Percentiles rank a stretch among this genome's conserved stretches.
Evolutionary conservation across 2,888 invertebrate species (phyloP).

Genomic region (Ceramica pisi): DNA sequence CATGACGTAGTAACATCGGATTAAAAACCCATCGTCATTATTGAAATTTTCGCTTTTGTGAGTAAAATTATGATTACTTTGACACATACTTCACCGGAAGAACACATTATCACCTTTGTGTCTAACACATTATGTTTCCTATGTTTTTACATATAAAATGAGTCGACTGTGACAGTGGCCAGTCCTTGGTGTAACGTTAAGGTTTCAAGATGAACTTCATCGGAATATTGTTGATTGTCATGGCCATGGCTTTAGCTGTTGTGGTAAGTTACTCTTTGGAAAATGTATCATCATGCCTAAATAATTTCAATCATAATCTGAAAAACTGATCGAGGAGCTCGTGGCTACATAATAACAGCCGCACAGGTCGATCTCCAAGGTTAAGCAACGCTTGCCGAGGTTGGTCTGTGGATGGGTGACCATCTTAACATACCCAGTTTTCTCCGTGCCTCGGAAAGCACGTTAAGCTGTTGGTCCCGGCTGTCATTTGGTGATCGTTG

Average conservation of each 20-base stretch:
- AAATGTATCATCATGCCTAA: no score
- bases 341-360: no score
- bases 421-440: no score
- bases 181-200: conserved; percentile 12
- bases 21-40: conserved; percentile 29
- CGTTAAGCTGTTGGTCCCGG: no score
- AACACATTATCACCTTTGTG: conserved; percentile 28
- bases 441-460: no score
- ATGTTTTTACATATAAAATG: conserved; percentile 33
- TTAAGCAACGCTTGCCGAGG: no score
- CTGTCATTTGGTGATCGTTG: no score
- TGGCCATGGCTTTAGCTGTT: conserved; percentile 30
- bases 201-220: conserved; percentile 46
- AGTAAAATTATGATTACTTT: conserved; percentile 17
- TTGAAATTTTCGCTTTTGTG: conserved; percentile 6
- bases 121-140: neutral
- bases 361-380: no score
- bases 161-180: neutral
- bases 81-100: conserved; percentile 43
- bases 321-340: no score
- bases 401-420: no score
- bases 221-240: conserved; percentile 34
- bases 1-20: neutral
- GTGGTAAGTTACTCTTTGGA: conserved; percentile 28
- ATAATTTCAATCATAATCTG: no score